Conservation (phyloP, 2,888 invertebrate species). For the Aphodius granarius region DNA sequence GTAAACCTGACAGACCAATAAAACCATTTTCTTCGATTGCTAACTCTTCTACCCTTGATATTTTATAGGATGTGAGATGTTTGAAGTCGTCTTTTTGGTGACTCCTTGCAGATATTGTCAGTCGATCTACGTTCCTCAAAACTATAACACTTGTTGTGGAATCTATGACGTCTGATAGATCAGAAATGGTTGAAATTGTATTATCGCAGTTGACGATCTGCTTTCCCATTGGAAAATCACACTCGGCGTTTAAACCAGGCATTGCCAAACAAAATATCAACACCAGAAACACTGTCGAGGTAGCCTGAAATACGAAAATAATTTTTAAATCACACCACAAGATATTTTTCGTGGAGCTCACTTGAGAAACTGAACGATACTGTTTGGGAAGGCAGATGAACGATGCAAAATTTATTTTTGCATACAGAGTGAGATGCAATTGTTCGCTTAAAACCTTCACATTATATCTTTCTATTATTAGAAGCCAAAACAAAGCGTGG, state of each 20-base stretch:
- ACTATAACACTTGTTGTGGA: conserved; percentile 28
- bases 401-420: background rate
- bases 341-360: background rate
- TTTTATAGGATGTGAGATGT: conserved; percentile 32
- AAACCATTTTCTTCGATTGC: conserved; percentile 31
- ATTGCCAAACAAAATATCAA: conserved; percentile 1
- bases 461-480: background rate
- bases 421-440: background rate
- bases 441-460: background rate
- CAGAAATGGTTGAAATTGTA: conserved; percentile 10
- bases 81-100: conserved; percentile 26
- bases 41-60: conserved; percentile 25
- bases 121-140: conserved; percentile 24
- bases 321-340: background rate
- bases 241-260: conserved; percentile 20
- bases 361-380: background rate
- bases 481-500: background rate
- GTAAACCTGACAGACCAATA: conserved; percentile 26
- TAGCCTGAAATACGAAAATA: background rate
- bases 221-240: conserved; percentile 30
- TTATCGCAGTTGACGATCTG: conserved; percentile 32
- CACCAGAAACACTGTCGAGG: background rate
- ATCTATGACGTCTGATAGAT: conserved; percentile 27
- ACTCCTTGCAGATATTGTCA: conserved; percentile 25
- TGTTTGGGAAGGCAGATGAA: background rate